phyloP scores from a whole-genome alignment of 2,113 vertebrate genomes.

The Archocentrus centrarchus region DNA sequence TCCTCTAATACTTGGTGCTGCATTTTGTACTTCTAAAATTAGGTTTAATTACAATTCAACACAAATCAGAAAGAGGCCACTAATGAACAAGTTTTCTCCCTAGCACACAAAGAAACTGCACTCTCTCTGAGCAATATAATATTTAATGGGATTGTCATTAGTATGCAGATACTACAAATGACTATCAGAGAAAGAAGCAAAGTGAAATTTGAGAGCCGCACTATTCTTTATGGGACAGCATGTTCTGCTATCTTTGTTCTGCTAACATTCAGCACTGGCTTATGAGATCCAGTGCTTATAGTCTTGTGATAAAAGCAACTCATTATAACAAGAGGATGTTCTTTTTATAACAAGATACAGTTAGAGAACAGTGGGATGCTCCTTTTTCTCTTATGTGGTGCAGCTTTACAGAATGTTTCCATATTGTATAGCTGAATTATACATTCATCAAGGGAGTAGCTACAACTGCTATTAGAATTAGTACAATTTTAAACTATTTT shows the following conservation, averaged over 20 bases:
- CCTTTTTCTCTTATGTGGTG: not conserved
- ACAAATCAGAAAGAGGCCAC: not conserved
- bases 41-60: constrained; percentile 2
- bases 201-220: constrained; percentile 37
- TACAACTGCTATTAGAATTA: not conserved
- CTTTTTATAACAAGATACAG: constrained; percentile 8
- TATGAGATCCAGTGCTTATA: constrained; percentile 17
- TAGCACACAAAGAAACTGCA: constrained; percentile 2
- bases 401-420: not conserved
- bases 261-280: constrained; percentile 42
- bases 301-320: constrained; percentile 30
- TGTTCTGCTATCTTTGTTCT: constrained; percentile 40
- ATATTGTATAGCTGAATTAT: not conserved
- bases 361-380: not conserved
- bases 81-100: constrained; percentile 5
- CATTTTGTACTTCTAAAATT: not conserved
- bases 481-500: not conserved
- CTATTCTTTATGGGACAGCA: constrained; percentile 38
- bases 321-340: constrained; percentile 38
- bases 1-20: not conserved
- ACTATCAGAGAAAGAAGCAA: constrained; percentile 30
- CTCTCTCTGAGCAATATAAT: constrained; percentile 13
- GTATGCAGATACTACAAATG: constrained; percentile 27
- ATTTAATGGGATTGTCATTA: constrained; percentile 42
- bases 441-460: not conserved